A percentile compares a stretch with the other conserved stretches of the same genome.
Conservation (phyloP, 2,797 vertebrate species). For the Steatocranus sp. region DNA sequence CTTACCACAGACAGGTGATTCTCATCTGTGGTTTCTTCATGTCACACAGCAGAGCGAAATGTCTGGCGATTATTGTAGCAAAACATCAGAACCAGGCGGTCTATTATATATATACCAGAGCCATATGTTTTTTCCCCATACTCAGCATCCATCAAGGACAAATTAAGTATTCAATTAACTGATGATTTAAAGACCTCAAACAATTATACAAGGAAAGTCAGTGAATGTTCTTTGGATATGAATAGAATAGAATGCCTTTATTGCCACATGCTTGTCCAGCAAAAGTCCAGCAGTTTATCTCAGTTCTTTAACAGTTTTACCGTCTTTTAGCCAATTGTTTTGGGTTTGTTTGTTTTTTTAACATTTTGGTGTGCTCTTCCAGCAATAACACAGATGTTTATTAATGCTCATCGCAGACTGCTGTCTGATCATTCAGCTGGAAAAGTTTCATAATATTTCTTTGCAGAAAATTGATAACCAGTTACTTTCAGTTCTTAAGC, state of each 20-base stretch:
- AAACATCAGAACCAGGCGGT: slow-evolving; percentile 25
- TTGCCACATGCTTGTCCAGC: neutral
- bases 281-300: neutral
- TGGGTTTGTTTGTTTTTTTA: neutral
- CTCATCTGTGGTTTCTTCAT: slow-evolving; percentile 43
- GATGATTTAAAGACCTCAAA: neutral
- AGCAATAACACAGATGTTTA: neutral
- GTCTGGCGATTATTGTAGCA: slow-evolving; percentile 37
- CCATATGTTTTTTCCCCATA: slow-evolving; percentile 32
- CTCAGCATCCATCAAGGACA: slow-evolving; percentile 42
- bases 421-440: neutral
- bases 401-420: neutral
- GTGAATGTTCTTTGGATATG: neutral
- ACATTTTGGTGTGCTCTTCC: neutral
- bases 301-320: neutral
- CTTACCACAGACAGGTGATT: slow-evolving; percentile 55
- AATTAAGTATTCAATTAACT: slow-evolving; percentile 49
- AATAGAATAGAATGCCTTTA: too few relatives aligned
- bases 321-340: neutral
- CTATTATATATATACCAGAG: slow-evolving; percentile 20
- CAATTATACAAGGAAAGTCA: neutral
- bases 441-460: neutral
- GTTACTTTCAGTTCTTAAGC: neutral
- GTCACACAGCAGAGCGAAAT: slow-evolving; percentile 40
- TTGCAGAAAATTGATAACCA: neutral